phyloP scores from a whole-genome alignment of 2,113 vertebrate genomes.

The Ascaphus truei region DNA sequence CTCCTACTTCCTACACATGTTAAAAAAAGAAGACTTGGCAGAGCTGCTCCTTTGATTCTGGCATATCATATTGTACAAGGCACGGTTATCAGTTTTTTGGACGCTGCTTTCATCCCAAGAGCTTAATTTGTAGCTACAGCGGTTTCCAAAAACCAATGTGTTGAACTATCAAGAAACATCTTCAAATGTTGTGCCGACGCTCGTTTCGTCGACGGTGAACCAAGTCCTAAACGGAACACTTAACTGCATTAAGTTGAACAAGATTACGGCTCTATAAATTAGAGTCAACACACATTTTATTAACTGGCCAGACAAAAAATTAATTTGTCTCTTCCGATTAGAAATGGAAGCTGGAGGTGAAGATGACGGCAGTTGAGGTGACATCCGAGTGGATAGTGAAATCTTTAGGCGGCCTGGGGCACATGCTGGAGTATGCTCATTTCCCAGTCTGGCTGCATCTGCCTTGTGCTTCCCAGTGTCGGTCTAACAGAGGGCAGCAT shows the following conservation, averaged over 20 bases:
- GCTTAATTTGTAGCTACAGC: not conserved
- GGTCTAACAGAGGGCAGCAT: constrained; percentile 51
- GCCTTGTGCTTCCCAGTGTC: constrained; percentile 49
- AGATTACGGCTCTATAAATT: not conserved
- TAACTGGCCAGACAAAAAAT: not conserved
- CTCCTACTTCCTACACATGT: no score
- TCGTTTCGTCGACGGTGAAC: not conserved
- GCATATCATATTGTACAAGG: not conserved
- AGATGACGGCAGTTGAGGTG: constrained; percentile 33
- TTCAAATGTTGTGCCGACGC: not conserved
- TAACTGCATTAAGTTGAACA: constrained; percentile 26
- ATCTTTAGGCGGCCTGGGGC: constrained; percentile 27
- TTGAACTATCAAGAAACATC: not conserved
- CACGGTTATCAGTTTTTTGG: not conserved
- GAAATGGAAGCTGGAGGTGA: constrained; percentile 19
- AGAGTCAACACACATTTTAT: fast-evolving
- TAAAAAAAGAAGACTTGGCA: not conserved
- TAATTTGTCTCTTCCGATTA: not conserved
- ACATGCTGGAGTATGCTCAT: constrained; percentile 41
- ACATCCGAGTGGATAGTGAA: constrained; percentile 40
- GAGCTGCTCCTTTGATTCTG: not conserved
- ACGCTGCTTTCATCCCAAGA: no score
- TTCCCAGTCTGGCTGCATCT: constrained; percentile 44
- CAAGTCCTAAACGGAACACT: constrained; percentile 17
- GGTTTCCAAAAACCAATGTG: not conserved